A percentile compares a stretch with the other conserved stretches of the same genome.
phyloP scores from a whole-genome alignment of 2,888 invertebrate species.

The Epistrophe eligans region DNA sequence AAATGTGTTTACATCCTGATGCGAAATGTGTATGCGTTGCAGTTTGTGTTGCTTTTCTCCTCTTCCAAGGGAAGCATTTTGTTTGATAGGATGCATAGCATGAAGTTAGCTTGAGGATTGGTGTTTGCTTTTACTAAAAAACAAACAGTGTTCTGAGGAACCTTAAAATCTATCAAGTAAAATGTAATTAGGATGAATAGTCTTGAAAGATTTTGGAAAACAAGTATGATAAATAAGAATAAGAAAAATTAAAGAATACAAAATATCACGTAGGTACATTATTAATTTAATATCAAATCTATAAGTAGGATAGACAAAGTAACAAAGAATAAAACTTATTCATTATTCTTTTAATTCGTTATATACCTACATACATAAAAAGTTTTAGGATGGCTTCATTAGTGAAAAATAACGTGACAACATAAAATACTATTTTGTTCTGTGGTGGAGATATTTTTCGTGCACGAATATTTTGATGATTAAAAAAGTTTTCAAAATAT shows the following conservation, averaged over 20 bases:
- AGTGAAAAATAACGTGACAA: no score
- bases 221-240: not conserved
- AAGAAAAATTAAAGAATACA: not conserved
- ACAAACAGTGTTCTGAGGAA: slow-evolving; percentile 62
- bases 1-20: slow-evolving; percentile 76
- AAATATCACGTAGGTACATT: not conserved
- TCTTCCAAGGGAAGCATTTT: slow-evolving; percentile 52
- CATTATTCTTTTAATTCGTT: no score
- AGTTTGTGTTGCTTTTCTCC: slow-evolving; percentile 63
- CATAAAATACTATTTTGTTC: no score
- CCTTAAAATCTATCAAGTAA: slow-evolving; percentile 81
- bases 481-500: no score
- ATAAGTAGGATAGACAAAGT: no score
- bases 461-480: no score
- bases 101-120: slow-evolving; percentile 55
- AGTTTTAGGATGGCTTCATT: no score
- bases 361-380: no score
- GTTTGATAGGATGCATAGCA: slow-evolving; percentile 58
- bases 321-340: no score
- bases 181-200: slow-evolving; percentile 82
- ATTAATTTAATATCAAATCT: no score
- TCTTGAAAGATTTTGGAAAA: slow-evolving; percentile 37
- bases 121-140: slow-evolving; percentile 63
- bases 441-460: no score
- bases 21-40: slow-evolving; percentile 71